Base-by-base conservation (phyloP, 2,797 vertebrate species). In the Etheostoma nigrum region DNA sequence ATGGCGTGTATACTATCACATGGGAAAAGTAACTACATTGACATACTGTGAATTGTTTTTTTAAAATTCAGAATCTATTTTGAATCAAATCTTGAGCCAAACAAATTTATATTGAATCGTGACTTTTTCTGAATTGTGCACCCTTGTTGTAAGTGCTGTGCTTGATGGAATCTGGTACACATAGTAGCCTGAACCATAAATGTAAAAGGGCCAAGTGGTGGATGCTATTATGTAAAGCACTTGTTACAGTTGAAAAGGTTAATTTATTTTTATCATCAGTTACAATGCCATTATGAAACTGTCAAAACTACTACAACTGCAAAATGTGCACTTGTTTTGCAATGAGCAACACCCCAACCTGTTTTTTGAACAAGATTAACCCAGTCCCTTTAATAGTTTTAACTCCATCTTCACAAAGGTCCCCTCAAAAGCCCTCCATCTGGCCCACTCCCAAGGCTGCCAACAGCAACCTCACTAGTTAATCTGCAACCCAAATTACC, bases 401-500 rank as follows among this genome's bases (percentile, higher is more conserved):
- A 25, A 23, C 30, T 40, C 42, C 25, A 42, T 23, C 53, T 12
- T 25, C 25, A 5, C 23, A 58, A n/a, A 15, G 1, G 3, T 9
- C 16, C 6, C 44, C 16, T 5, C 6, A 25, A 49, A 74, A 63
- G 12, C 16, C 21, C 52, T 30, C 7, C 6, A 21, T 2, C 25
- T 15, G 48, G 53, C n/a, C 25, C 4, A 23, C 36, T 21, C 6
- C 44, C 18, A 1, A 42, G 15, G 27, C n/a, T 11, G 27, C 66
- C 15, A 23, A 15, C 30, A 4, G 45, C 67, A 47, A n/a, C 19
- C 18, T 14, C 19, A 5, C 6, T n/a, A 19, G 53, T 49, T 57
- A 36, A 59, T 76, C 66, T 16, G 42, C 23, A 11, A 51, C 3
- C 9, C 60, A 59, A 52, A 49, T 92, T 79, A 97, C 98, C 95